Evolutionary conservation across 2,888 invertebrate genomes (phyloP).

Genomic region (Galerucella pusilla): DNA sequence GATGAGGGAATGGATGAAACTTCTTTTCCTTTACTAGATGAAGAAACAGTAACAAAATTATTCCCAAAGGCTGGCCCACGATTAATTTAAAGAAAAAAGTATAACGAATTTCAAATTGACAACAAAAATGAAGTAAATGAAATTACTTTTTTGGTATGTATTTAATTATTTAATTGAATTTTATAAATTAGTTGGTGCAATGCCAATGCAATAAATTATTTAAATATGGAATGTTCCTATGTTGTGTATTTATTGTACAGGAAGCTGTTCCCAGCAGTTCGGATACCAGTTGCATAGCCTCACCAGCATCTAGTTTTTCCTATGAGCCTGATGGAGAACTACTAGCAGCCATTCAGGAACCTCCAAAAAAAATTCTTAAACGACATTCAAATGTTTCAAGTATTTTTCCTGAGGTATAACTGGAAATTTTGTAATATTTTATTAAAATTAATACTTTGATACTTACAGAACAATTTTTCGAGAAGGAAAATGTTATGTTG

Average conservation of each 20-base stretch:
- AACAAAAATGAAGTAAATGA: no score
- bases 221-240: neutral
- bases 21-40: no score
- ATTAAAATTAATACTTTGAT: neutral
- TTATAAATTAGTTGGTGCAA: no score
- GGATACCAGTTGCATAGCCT: neutral
- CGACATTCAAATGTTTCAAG: neutral
- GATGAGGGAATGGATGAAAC: no score
- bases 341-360: neutral
- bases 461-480: no score
- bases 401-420: neutral
- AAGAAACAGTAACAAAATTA: no score
- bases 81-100: no score
- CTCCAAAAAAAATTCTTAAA: neutral
- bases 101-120: no score
- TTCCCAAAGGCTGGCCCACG: no score
- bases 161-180: neutral
- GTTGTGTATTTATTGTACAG: neutral
- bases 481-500: no score
- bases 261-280: neutral
- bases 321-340: neutral
- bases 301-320: slow-evolving; percentile 1
- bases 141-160: no score
- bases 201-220: no score
- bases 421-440: neutral